Conservation (phyloP, 2,113 vertebrate species). For the Ictidomys tridecemlineatus region DNA sequence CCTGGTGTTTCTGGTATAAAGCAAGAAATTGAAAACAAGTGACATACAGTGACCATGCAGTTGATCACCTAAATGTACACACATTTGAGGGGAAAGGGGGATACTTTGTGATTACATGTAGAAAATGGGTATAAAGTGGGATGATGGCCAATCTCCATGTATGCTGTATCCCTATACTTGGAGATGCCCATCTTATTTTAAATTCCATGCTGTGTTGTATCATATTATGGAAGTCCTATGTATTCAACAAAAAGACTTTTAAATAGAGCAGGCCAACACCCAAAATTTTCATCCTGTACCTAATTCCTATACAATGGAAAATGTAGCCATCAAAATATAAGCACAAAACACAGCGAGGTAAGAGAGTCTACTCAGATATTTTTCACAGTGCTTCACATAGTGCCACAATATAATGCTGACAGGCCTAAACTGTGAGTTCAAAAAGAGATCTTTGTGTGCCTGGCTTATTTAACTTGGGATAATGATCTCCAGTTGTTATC, state of each 20-base stretch:
- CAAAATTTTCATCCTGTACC: not conserved
- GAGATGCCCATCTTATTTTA: not conserved
- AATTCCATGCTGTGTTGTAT: not conserved
- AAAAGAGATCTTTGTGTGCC: not conserved
- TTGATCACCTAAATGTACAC: not conserved
- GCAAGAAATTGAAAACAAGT: not conserved
- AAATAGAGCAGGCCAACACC: not conserved
- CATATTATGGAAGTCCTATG: not conserved
- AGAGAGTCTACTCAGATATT: not conserved
- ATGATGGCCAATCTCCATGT: not conserved
- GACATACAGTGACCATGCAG: not conserved
- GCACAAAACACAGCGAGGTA: not conserved
- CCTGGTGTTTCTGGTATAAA: not conserved
- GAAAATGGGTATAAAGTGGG: not conserved
- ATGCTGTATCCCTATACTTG: not conserved
- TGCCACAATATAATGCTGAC: not conserved
- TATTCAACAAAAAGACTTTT: not conserved
- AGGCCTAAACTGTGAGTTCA: not conserved
- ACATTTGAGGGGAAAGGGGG: not conserved
- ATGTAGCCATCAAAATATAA: not conserved
- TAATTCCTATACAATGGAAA: not conserved
- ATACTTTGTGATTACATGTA: not conserved
- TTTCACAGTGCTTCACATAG: not conserved
- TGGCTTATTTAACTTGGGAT: not conserved
- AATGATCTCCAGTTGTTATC: not conserved